Evolutionary conservation across 2,797 vertebrate genomes (phyloP).

Genomic region (Sebastes matsubarae): DNA sequence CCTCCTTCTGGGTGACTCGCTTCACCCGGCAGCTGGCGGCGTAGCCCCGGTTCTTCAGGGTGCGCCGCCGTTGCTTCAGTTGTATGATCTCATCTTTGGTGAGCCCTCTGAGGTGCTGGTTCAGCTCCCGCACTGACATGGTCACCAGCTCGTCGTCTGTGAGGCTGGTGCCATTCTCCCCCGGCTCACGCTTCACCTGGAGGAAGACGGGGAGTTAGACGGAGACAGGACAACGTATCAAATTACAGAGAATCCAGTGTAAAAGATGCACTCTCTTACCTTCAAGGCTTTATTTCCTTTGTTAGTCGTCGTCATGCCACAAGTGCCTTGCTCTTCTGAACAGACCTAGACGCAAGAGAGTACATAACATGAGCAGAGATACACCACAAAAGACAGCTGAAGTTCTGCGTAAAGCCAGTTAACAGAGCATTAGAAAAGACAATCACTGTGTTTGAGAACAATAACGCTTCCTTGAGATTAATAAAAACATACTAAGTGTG

Average conservation of each 20-base stretch:
- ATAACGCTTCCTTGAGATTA: background rate
- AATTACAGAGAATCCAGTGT: background rate
- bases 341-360: slow-evolving; percentile 80
- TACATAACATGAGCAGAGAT: background rate
- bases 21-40: slow-evolving; percentile 98
- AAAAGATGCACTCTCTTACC: slow-evolving; percentile 76
- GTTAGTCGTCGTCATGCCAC: slow-evolving; percentile 99
- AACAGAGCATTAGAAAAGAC: background rate
- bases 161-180: slow-evolving; percentile 98
- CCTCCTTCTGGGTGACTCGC: slow-evolving; percentile 97
- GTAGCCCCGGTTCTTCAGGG: slow-evolving; percentile 97
- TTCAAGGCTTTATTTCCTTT: slow-evolving; percentile 99
- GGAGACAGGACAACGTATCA: background rate
- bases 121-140: slow-evolving; percentile 98
- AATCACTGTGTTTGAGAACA: background rate
- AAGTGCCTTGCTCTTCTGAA: slow-evolving; percentile 85
- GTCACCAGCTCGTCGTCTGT: slow-evolving; percentile 98
- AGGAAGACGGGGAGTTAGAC: background rate
- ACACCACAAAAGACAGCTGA: background rate
- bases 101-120: slow-evolving; percentile 97
- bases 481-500: background rate
- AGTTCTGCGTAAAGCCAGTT: background rate
- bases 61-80: slow-evolving; percentile 96
- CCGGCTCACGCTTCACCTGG: slow-evolving; percentile 98
- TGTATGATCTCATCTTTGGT: slow-evolving; percentile 97